Conservation (phyloP, 2,113 vertebrate genomes). For the Thunnus thynnus region DNA sequence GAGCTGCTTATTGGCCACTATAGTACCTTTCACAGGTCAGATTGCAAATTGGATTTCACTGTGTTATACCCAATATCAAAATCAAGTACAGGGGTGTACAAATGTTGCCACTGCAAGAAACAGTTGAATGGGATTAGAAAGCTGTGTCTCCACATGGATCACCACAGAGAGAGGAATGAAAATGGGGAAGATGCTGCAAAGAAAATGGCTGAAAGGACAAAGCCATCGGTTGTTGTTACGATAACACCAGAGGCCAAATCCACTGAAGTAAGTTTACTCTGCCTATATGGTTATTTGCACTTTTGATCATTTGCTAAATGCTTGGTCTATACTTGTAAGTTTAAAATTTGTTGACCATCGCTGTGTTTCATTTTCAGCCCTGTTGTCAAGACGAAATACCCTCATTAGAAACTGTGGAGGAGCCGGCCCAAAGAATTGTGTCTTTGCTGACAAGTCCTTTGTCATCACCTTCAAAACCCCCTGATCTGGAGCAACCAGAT, state of each 20-base stretch:
- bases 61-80: constrained; percentile 75
- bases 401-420: background rate
- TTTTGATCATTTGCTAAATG: background rate
- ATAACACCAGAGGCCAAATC: constrained; percentile 63
- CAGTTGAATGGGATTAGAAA: constrained; percentile 86
- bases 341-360: background rate
- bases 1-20: constrained; percentile 91
- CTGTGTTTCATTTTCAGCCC: constrained; percentile 37
- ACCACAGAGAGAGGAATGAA: constrained; percentile 86
- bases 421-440: constrained; percentile 7
- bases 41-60: constrained; percentile 88
- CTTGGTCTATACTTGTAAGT: background rate
- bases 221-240: rapidly evolving
- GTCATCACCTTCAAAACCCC: background rate
- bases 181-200: constrained; percentile 73
- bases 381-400: constrained; percentile 14
- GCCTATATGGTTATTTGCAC: background rate
- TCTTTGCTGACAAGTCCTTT: background rate
- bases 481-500: background rate
- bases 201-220: constrained; percentile 54
- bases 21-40: constrained; percentile 86
- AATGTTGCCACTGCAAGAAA: constrained; percentile 87
- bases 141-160: constrained; percentile 88
- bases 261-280: constrained; percentile 78
- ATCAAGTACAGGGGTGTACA: constrained; percentile 83